Conservation (phyloP, 2,113 vertebrate genomes). For the Herpetotheres cachinnans region DNA sequence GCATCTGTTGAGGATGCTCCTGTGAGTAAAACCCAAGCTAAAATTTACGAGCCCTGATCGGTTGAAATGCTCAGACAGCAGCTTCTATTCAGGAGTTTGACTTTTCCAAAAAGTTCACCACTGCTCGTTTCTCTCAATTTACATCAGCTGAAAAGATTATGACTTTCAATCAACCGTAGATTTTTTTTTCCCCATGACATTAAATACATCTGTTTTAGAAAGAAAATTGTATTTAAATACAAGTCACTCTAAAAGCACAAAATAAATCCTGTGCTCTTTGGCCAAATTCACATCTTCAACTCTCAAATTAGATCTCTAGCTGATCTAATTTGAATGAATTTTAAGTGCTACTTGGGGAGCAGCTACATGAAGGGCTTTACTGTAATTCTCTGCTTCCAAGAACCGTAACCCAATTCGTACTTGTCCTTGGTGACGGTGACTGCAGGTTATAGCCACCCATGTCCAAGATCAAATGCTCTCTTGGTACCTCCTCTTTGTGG, state of each 20-base stretch:
- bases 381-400: neutral
- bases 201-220: neutral
- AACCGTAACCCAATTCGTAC: accelerated
- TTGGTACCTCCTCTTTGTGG: neutral
- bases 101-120: neutral
- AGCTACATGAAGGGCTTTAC: neutral
- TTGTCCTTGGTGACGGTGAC: neutral
- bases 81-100: neutral
- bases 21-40: neutral
- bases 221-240: neutral
- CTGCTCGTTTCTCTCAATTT: neutral
- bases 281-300: neutral
- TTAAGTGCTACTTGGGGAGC: neutral
- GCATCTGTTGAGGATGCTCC: neutral
- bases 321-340: neutral
- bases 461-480: neutral
- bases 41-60: neutral
- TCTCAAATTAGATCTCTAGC: neutral
- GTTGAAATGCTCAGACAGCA: neutral
- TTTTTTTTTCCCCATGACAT: neutral
- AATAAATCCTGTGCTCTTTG: neutral
- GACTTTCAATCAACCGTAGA: neutral
- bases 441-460: neutral
- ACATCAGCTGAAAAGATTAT: neutral
- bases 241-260: neutral